Conservation (phyloP, 2,888 invertebrate genomes). For the Eurytoma californica region DNA sequence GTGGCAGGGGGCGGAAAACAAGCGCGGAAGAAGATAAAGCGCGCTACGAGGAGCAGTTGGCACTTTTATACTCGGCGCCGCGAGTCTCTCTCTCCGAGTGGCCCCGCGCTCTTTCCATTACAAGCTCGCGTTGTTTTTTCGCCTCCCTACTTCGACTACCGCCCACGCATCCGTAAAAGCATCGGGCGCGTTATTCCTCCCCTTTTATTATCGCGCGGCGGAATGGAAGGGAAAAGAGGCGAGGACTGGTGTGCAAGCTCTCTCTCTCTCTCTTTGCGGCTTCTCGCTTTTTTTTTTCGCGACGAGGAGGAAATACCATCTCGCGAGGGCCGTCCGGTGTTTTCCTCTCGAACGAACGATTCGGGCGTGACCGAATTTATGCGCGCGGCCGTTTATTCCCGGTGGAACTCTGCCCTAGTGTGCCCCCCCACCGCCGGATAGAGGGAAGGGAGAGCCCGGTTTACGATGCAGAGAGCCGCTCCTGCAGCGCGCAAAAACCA, state of each 20-base stretch:
- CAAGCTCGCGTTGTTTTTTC: constrained; percentile 16
- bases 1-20: not conserved
- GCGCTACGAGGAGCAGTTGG: constrained; percentile 34
- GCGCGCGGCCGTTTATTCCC: not conserved
- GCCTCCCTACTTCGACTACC: not conserved
- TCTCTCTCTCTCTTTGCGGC: too few relatives aligned
- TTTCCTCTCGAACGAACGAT: constrained; percentile 14
- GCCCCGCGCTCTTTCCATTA: not conserved
- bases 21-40: constrained; percentile 24
- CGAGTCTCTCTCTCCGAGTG: not conserved
- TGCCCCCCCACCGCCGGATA: not conserved
- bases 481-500: constrained; percentile 42
- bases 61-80: constrained; percentile 42
- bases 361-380: constrained; percentile 37
- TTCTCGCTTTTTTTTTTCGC: too few relatives aligned
- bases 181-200: constrained; percentile 41
- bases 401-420: not conserved
- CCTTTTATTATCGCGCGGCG: constrained; percentile 46
- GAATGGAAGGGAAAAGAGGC: constrained; percentile 30
- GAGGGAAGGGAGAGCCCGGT: constrained; percentile 29
- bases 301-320: too few relatives aligned
- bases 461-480: constrained; percentile 42
- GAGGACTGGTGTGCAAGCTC: not conserved
- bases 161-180: constrained; percentile 45
- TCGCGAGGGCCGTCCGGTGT: not conserved